These are phyloP conservation scores for Himalopsyche japonica DNA, from an alignment of 2,888 invertebrate genomes.

Conservation along the genomic window DNA sequence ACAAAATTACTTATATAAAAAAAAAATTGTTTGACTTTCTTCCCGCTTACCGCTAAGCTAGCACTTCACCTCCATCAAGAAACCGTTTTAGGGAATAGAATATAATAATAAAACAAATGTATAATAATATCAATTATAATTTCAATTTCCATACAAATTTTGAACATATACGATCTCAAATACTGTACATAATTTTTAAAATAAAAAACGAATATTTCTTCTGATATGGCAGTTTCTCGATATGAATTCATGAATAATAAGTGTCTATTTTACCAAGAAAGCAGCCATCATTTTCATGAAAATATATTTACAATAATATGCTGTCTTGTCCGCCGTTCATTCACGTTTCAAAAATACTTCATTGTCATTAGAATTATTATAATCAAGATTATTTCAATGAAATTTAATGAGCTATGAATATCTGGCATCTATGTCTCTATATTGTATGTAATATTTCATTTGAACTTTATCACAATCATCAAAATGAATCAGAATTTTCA, in stretches of 20 bases:
- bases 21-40: no score
- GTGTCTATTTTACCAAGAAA: slow-evolving; percentile 41
- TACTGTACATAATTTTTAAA: slow-evolving; percentile 70
- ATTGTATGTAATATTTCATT: not conserved
- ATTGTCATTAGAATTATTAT: slow-evolving; percentile 54
- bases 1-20: no score
- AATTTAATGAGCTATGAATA: slow-evolving; percentile 46
- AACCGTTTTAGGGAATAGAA: not conserved
- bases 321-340: slow-evolving; percentile 32
- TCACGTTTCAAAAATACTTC: slow-evolving; percentile 49
- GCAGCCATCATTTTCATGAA: slow-evolving; percentile 46
- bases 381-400: slow-evolving; percentile 54
- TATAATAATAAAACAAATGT: slow-evolving; percentile 21
- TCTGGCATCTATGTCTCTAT: not conserved
- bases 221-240: slow-evolving; percentile 73
- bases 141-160: slow-evolving; percentile 79
- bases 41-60: no score
- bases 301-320: slow-evolving; percentile 46
- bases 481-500: no score
- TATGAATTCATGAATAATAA: slow-evolving; percentile 53
- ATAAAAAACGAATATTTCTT: slow-evolving; percentile 58
- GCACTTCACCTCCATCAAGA: no score
- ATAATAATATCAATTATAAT: slow-evolving; percentile 42
- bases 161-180: slow-evolving; percentile 78
- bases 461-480: not conserved